Evolutionary conservation across 2,797 vertebrate genomes (phyloP), one percentile per base, ranked within the genome.

Genomic region (Manis crassicaudata): DNA sequence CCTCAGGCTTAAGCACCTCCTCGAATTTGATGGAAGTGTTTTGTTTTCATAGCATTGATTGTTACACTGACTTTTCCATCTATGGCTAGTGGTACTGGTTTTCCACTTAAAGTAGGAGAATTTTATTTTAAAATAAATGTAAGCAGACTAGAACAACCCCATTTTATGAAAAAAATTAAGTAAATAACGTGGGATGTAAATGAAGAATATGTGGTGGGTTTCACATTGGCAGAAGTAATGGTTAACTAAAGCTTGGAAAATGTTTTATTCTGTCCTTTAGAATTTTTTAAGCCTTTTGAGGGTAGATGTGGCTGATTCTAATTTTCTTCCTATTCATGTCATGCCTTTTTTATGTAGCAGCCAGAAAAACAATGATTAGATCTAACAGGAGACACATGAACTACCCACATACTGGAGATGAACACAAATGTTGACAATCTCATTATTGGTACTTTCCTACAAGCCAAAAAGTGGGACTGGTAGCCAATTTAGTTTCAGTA

Each of bases 361-460:
- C 65, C 40, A 85, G 54, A 83, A 96, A 95, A 92, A 60, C 37
- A 94, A 76, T 75, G 11, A 80, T 84, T 82, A 90, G 43, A 63
- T 81, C 56, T 77, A 32, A 68, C 88, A 85, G 50, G 67, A 58
- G 77, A 43, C 17, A 52, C 60, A 92, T 79, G 89, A 93, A 50
- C 63, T 67, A 73, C 46, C 37, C 18, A 20, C 13, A 7, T 54
- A 35, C 18, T 68, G 82, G 72, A 85, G 60, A 68, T 73, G 29
- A 94, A 83, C 27, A 72, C 73, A 50, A 50, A 67, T 73, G 43
- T 60, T 14, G 16, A 62, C 1, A 62, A 52, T 52, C 54, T 73
- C 75, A 62, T 92, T 92, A 87, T 65, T 62, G 13, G 21, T 40
- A 40, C 12, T 83, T 92, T 73, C 62, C 43, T 75, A 46, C 58